A percentile compares a stretch with the other conserved stretches of the same genome.
Conservation (phyloP, 2,113 vertebrate genomes). For the Camelus bactrianus region DNA sequence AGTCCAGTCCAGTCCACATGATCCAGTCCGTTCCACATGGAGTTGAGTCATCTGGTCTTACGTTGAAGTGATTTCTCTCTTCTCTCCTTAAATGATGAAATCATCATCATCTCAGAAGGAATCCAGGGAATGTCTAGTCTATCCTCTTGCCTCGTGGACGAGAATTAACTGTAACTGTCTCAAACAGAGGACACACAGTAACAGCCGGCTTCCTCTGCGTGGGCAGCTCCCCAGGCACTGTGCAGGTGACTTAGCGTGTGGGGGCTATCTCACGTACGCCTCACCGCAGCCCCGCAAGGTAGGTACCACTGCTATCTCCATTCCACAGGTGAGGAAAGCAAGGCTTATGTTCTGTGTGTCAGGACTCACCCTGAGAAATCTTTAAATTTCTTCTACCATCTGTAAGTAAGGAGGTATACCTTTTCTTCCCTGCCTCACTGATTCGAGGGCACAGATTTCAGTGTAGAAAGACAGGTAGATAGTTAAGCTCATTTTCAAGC, state of each 20-base stretch:
- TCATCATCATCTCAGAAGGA: not conserved
- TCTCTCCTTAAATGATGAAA: not conserved
- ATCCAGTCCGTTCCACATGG: not conserved
- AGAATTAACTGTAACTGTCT: not conserved
- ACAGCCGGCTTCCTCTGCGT: not conserved
- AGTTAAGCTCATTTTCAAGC: not conserved
- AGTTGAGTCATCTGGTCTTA: not conserved
- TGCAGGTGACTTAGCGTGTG: accelerated
- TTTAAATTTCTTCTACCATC: not conserved
- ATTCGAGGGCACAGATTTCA: not conserved
- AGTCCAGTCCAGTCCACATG: not conserved
- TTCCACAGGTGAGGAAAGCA: not conserved
- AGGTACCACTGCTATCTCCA: not conserved
- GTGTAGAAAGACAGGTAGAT: not conserved
- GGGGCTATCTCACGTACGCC: not conserved
- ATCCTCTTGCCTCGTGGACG: not conserved
- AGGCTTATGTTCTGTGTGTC: not conserved
- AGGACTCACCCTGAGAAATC: not conserved
- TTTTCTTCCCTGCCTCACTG: not conserved
- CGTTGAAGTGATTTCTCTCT: not conserved
- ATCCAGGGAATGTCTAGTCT: not conserved
- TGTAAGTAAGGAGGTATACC: accelerated
- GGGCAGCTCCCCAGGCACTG: accelerated
- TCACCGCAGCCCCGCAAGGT: not conserved
- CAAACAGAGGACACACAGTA: not conserved